Evolutionary conservation across 1,140 invertebrate species (phyloP).

Genomic region (Zaprionus davidi): DNA sequence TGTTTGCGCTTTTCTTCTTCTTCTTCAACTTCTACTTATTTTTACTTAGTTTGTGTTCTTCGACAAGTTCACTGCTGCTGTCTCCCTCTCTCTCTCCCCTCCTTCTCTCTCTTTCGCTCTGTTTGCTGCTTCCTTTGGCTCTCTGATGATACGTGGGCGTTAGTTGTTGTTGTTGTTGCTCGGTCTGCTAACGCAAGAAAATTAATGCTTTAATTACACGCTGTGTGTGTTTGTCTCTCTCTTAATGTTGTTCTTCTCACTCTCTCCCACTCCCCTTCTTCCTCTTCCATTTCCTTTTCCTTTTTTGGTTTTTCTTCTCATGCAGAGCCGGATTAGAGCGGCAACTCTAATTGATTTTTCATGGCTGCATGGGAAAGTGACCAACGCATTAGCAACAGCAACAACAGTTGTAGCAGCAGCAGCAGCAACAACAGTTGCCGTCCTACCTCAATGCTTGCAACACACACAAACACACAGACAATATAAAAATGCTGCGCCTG

Average conservation of each 20-base stretch:
- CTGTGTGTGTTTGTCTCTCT: background rate
- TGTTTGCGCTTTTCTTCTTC: constrained; percentile 43
- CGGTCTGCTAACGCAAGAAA: constrained; percentile 63
- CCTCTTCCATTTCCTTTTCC: constrained; percentile 2
- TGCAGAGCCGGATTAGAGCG: constrained; percentile 30
- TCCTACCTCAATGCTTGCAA: constrained; percentile 45
- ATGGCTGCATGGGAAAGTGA: constrained; percentile 59
- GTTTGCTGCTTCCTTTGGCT: background rate
- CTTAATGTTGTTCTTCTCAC: constrained; percentile 15
- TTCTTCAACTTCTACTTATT: background rate
- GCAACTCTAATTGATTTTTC: constrained; percentile 69
- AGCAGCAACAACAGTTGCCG: constrained; percentile 5
- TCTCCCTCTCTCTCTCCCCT: background rate
- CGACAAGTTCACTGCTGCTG: constrained; percentile 32
- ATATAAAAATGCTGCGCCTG: constrained; percentile 60
- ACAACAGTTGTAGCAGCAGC: constrained; percentile 12
- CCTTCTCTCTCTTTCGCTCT: background rate
- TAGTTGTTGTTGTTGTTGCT: constrained; percentile 39
- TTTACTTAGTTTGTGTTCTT: constrained; percentile 55
- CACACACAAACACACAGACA: background rate
- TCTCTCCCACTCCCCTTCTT: background rate
- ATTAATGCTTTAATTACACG: constrained; percentile 77
- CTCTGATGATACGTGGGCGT: constrained; percentile 32
- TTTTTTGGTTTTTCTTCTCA: background rate
- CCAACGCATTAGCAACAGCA: constrained; percentile 26